These are phyloP conservation scores for Frieseomelitta varia DNA, from an alignment of 1,140 invertebrate species.

Conservation along the genomic window DNA sequence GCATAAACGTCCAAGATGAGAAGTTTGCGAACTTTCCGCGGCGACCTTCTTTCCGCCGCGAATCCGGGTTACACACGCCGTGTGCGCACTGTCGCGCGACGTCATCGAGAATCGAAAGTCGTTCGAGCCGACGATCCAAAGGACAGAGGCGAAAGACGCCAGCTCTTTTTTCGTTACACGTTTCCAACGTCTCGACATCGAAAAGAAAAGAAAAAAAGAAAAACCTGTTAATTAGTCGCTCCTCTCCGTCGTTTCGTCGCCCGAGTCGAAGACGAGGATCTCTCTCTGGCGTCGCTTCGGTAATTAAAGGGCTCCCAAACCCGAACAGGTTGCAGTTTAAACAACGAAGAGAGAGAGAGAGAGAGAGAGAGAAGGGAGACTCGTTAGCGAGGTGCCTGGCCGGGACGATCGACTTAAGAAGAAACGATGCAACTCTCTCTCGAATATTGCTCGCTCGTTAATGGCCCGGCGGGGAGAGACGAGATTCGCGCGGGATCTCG, in stretches of 20 bases:
- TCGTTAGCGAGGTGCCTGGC: not conserved
- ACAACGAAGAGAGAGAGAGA: not conserved
- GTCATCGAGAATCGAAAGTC: not conserved
- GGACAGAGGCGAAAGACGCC: not conserved
- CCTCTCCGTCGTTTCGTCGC: too few relatives aligned
- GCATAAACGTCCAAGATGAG: constrained; percentile 50
- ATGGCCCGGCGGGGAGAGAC: too few relatives aligned
- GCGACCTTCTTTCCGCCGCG: constrained; percentile 21
- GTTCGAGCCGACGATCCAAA: not conserved
- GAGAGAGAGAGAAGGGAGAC: not conserved
- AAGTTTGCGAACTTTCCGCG: constrained; percentile 47
- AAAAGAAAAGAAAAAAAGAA: too few relatives aligned
- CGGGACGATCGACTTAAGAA: not conserved
- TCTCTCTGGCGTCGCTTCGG: not conserved
- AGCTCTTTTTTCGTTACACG: not conserved
- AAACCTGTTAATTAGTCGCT: not conserved
- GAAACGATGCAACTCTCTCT: not conserved
- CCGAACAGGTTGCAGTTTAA: not conserved
- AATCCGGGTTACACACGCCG: constrained; percentile 15
- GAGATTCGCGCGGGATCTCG: not conserved
- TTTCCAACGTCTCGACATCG: not conserved
- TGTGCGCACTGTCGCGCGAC: not conserved
- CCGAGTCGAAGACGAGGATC: too few relatives aligned
- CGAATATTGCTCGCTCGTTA: not conserved
- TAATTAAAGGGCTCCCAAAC: not conserved